phyloP scores from a whole-genome alignment of 1,140 invertebrate species.

The Patella vulgata region DNA sequence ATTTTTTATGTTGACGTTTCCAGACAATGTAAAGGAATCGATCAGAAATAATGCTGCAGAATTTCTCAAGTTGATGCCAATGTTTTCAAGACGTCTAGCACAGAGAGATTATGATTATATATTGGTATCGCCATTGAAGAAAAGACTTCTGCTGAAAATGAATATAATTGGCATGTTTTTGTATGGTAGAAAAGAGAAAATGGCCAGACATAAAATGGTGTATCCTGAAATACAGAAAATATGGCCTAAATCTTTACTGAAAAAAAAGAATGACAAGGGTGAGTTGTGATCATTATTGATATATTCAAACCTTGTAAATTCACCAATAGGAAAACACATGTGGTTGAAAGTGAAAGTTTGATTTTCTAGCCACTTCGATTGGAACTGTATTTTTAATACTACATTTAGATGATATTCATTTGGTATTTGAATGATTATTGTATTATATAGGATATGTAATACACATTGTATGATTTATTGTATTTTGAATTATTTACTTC shows the following conservation, averaged over 20 bases:
- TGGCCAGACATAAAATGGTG: constrained; percentile 38
- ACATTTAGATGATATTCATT: too few relatives aligned
- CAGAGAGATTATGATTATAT: constrained; percentile 63
- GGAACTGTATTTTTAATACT: too few relatives aligned
- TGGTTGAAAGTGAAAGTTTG: constrained; percentile 46
- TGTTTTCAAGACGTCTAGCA: constrained; percentile 55
- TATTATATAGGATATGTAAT: too few relatives aligned
- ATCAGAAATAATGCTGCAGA: constrained; percentile 54
- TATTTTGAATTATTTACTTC: background rate
- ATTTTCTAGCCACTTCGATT: too few relatives aligned
- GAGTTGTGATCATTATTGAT: too few relatives aligned
- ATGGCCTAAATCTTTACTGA: constrained; percentile 39
- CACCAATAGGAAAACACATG: too few relatives aligned
- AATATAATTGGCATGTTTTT: constrained; percentile 57
- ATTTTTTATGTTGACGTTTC: constrained; percentile 8
- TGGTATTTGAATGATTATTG: too few relatives aligned
- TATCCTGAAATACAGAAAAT: constrained; percentile 38
- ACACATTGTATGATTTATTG: too few relatives aligned
- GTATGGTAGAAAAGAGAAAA: constrained; percentile 45
- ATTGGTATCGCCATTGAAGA: constrained; percentile 54
- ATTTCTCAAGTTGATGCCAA: constrained; percentile 57
- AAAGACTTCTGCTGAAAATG: constrained; percentile 59
- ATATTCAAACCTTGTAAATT: too few relatives aligned
- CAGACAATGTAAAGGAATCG: constrained; percentile 58
- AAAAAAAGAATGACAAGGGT: too few relatives aligned